Percentiles rank a stretch among this genome's conserved stretches.
phyloP scores from a whole-genome alignment of 2,888 invertebrate genomes.

The Nowickia ferox region DNA sequence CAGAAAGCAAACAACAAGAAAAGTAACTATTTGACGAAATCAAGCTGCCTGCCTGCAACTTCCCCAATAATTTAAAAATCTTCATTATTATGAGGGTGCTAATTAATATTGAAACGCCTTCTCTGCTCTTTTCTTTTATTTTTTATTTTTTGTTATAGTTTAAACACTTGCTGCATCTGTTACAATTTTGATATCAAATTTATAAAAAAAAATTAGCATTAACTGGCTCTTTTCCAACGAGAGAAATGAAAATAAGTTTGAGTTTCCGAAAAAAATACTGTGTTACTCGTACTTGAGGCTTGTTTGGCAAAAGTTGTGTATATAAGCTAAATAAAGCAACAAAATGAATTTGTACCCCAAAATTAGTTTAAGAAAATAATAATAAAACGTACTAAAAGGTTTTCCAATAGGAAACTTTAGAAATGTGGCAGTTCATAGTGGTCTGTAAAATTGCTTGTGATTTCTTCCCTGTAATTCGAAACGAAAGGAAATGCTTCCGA shows the following conservation, averaged over 20 bases:
- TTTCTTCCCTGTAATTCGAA: no score
- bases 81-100: constrained; percentile 65
- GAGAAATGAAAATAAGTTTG: not conserved
- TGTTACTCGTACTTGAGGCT: constrained; percentile 33
- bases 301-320: constrained; percentile 46
- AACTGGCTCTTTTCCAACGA: constrained; percentile 37
- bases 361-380: not conserved
- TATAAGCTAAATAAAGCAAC: constrained; percentile 9
- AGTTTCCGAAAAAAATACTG: not conserved
- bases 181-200: constrained; percentile 57
- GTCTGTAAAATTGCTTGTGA: no score
- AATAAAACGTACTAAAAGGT: not conserved
- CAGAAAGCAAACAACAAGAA: not conserved
- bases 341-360: not conserved
- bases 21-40: not conserved
- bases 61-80: constrained; percentile 49
- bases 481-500: no score
- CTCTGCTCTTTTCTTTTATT: constrained; percentile 1
- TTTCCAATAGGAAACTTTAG: no score
- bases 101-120: constrained; percentile 66
- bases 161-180: constrained; percentile 69
- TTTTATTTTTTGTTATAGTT: not conserved
- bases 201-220: constrained; percentile 25
- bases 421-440: no score
- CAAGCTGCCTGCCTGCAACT: not conserved